Base-by-base conservation (phyloP, 2,888 invertebrate genomes). In the Andrena camellia region DNA sequence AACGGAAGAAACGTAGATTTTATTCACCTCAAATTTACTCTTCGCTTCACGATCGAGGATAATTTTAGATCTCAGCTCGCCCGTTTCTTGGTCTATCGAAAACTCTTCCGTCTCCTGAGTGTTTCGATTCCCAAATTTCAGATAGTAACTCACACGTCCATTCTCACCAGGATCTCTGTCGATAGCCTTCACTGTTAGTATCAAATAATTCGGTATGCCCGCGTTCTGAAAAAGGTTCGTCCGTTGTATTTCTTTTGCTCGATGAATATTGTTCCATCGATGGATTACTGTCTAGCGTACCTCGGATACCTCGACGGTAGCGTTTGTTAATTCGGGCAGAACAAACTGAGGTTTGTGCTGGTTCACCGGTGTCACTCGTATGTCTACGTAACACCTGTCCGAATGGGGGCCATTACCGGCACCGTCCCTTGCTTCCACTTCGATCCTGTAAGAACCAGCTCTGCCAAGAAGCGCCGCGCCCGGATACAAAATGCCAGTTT, bases 161-260 rank as follows among this genome's bases (percentile, higher is more conserved):
- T 98, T 98, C 86, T 97, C 97, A 0, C 98, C 98, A 0, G 95
- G 95, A 92, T 98, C 98, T 86, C 96, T 96, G 92, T 98, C 98
- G 0, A 95, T 95, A 0, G 98, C 98, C 91, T 96, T 96, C 0
- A 98, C 97, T 0, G 97, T 97, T 92, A 98, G 96, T 81, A 98
- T 96, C 3, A 97, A 94, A 92, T 97, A 97, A 90, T 97, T 96
- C 1, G 96, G 96, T 86, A 96, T 96, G 0, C 97, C 97, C 69
- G 96, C 96, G 89, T 97, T 97, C 97, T 96, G 86, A 69, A 94
- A 94, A 87, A 59, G 5, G 20, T 72, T 54, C 20, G 29, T 67
- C 57, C 77, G 1, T 13, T 50, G 50, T 17, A 26, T 62, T 42
- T 68, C 68, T 33, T 54, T 77, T 54, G 23, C 26, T 13, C 29